Base-by-base conservation (phyloP, 2,113 vertebrate genomes). In the Periophthalmus modestus region DNA sequence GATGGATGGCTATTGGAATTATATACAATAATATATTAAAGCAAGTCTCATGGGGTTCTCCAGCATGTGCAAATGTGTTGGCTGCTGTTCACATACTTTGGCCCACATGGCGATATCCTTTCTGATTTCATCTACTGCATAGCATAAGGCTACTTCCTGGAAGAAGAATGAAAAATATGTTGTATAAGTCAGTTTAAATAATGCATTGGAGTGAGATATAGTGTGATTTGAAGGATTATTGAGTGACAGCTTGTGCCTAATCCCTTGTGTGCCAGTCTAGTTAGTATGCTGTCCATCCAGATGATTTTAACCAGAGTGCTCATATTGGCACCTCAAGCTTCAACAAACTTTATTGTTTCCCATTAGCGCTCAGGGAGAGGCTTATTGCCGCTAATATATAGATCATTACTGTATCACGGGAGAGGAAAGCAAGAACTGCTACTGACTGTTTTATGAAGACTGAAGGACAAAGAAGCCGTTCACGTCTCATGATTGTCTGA, bases 1-100 rank as follows among this genome's bases (percentile, higher is more conserved):
- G 92, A 93, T 88, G 84, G 89, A 92, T 92, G 86, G 88, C 77
- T 79, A 82, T 92, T 92, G 90, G 82, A 91, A 91, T 93, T 89
- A 89, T 84, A 86, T 86, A 89, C 90, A 93, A 91, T 90, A 84
- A 92, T 92, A 90, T 89, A 92, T 92, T 91, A 92, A 83, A 68
- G 74, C 75, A 72, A 79, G 71, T 85, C 83, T 85, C 85, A 39
- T 76, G 69, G 84, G 82, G 85, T 73, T 23, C 78, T 36, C 5
- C n/a, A 70, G 71, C 72, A 83, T 70, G 36, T 62, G 54, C 82
- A 77, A 73, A 78, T 88, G 82, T 84, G 78, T 80, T 81, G 81
- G 71, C 72, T 84, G 85, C 86, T 81, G 73, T 74, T 84, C 71
- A 74, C 68, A 50, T 15, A 21, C 84, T 74, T 77, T 15, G n/a